Evolutionary conservation across 2,888 invertebrate genomes (phyloP), one percentile per base, ranked within the genome.

Genomic region (Ectemnius lituratus): DNA sequence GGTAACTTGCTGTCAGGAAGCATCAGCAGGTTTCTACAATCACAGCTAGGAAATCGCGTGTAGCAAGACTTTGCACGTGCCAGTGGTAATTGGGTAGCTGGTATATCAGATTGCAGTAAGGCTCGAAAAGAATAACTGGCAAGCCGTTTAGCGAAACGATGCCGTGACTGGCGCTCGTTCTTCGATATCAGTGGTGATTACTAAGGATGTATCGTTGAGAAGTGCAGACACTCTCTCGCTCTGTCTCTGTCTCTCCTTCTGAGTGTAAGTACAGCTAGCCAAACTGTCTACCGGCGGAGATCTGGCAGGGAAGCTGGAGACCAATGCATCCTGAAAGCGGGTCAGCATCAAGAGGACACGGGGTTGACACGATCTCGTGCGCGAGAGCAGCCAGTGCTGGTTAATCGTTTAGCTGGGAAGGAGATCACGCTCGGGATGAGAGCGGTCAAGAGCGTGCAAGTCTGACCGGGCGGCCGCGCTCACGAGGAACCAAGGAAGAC

Each of bases 1-100:
- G 74, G 78, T 83, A 79, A 85, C 83, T 84, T 76, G 70, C 64
- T 60, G 68, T 57, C 28, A 62, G 52, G 46, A 28, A 11, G 58
- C 57, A 67, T 76, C 77, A 62, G 70, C 64, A 62, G 20, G 27
- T 75, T 75, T 52, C 52, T 23, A 6, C 8, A n/a, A 20, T 58
- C 18, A 4, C 4, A 52, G 52, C 16, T 16, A 16, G 5, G 52
- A 13, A 5, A 16, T 52, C 16, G 52, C 52, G 52, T 52, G 52
- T 52, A 16, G 37, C 37, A 6, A 6, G 37, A 37, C 14, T 1
- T 14, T 16, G n/a, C 52, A 52, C 52, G 52, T 52, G 52, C 49
- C 57, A 52, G 16, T 52, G 16, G 14, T 52, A 52, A 52, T 52
- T 52, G 52, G 16, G 52, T 16, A 16, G 8, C 8, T 5, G 37